phyloP scores from a whole-genome alignment of 2,113 vertebrate genomes.

The Xiphias gladius region DNA sequence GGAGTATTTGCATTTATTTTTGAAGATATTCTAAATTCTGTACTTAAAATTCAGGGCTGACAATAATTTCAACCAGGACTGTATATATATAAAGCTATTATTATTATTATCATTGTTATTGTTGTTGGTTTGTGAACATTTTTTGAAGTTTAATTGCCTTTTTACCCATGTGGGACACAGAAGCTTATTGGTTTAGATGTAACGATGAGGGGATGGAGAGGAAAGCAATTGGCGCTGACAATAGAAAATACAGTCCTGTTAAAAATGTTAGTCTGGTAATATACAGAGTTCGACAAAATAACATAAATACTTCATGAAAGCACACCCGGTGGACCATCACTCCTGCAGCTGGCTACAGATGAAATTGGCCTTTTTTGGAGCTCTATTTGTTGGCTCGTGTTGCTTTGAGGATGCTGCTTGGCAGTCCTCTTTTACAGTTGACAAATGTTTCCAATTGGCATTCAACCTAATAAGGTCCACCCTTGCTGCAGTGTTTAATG shows the following conservation, averaged over 20 bases:
- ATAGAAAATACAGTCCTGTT: slow-evolving; percentile 50
- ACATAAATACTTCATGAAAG: slow-evolving; percentile 40
- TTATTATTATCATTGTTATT: too few relatives aligned
- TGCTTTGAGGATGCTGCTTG: slow-evolving; percentile 46
- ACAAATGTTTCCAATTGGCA: slow-evolving; percentile 50
- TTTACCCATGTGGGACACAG: slow-evolving; percentile 54
- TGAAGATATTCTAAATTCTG: too few relatives aligned
- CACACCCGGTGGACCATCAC: slow-evolving; percentile 44
- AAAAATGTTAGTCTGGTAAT: slow-evolving; percentile 45
- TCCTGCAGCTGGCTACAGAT: slow-evolving; percentile 33
- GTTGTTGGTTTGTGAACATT: slow-evolving; percentile 53
- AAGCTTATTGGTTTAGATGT: slow-evolving; percentile 67
- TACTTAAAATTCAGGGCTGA: too few relatives aligned
- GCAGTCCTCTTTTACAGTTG: slow-evolving; percentile 26
- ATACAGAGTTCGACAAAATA: slow-evolving; percentile 36
- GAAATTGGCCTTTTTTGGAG: slow-evolving; percentile 12
- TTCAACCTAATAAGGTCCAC: slow-evolving; percentile 24
- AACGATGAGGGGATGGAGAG: slow-evolving; percentile 34
- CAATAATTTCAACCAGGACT: too few relatives aligned
- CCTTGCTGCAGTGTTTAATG: slow-evolving; percentile 18
- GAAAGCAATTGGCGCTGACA: slow-evolving; percentile 54
- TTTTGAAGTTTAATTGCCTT: slow-evolving; percentile 68
- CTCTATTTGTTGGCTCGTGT: slow-evolving; percentile 38
- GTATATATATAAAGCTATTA: too few relatives aligned
- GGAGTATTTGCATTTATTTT: too few relatives aligned